These are phyloP conservation scores for Sphaerodactylus townsendi DNA, from an alignment of 2,113 vertebrate genomes.

Conservation along the genomic window DNA sequence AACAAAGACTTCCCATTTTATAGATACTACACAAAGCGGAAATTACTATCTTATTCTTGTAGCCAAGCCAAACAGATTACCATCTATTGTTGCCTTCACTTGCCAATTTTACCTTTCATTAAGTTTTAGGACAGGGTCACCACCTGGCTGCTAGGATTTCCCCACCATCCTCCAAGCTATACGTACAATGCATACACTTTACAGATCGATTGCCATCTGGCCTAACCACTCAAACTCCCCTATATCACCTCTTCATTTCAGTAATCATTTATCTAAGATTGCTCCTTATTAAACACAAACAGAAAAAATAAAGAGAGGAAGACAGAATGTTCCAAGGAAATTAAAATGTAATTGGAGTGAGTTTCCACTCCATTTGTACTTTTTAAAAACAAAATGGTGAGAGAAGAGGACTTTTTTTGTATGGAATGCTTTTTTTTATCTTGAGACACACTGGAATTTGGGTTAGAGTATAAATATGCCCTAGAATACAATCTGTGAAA, in stretches of 20 bases:
- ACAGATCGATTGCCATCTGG: slow-evolving; percentile 51
- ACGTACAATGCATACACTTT: not conserved
- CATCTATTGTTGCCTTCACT: slow-evolving; percentile 20
- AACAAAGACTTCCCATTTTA: slow-evolving; percentile 44
- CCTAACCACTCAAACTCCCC: slow-evolving; percentile 18
- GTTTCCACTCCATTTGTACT: no score
- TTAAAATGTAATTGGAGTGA: no score
- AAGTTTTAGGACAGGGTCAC: not conserved
- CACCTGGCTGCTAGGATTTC: slow-evolving; percentile 45
- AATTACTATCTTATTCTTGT: slow-evolving; percentile 39
- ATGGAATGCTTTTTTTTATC: no score
- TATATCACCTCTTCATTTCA: slow-evolving; percentile 25
- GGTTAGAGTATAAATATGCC: no score
- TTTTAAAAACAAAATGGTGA: no score
- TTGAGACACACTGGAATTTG: no score
- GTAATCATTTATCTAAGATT: slow-evolving; percentile 39
- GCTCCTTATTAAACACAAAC: slow-evolving; percentile 29
- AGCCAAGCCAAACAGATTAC: slow-evolving; percentile 27
- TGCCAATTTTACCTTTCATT: slow-evolving; percentile 18
- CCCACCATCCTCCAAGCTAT: slow-evolving; percentile 39
- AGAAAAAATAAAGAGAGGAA: not conserved
- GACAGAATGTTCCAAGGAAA: not conserved
- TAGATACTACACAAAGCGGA: slow-evolving; percentile 9
- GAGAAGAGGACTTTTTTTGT: no score
- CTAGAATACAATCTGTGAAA: no score